phyloP scores from a whole-genome alignment of 2,888 invertebrate genomes.

The Callimorpha dominula region DNA sequence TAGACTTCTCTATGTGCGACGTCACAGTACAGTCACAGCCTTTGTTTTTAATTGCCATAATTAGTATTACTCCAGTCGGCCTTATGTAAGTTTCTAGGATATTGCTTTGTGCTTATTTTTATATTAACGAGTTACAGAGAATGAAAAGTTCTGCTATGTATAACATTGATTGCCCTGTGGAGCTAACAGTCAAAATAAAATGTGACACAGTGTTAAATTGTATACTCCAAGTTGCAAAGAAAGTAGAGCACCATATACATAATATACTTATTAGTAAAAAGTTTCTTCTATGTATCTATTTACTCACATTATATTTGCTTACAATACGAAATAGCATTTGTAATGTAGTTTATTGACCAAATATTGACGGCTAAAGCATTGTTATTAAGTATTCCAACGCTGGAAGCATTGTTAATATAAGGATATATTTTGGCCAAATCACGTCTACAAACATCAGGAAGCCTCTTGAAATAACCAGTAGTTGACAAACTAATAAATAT shows the following conservation, averaged over 20 bases:
- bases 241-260: not conserved
- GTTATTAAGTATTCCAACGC: not conserved
- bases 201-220: not conserved
- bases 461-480: slow-evolving; percentile 28
- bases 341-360: not conserved
- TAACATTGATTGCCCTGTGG: not conserved
- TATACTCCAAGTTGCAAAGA: not conserved
- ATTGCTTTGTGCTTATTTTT: too few species aligned
- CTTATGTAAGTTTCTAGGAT: too few species aligned
- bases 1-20: too few species aligned
- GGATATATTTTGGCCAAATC: not conserved
- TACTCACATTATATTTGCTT: too few species aligned
- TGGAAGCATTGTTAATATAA: not conserved
- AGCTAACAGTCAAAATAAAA: not conserved
- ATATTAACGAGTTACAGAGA: too few species aligned
- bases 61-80: too few species aligned
- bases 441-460: slow-evolving; percentile 10
- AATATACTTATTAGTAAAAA: too few species aligned
- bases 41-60: not conserved
- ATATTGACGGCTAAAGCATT: not conserved
- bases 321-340: too few species aligned
- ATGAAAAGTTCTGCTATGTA: not conserved
- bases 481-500: slow-evolving; percentile 51
- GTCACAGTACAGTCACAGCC: not conserved
- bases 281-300: too few species aligned